Evolutionary conservation across 1,140 invertebrate species (phyloP).

Genomic region (Drosophila orosa): DNA sequence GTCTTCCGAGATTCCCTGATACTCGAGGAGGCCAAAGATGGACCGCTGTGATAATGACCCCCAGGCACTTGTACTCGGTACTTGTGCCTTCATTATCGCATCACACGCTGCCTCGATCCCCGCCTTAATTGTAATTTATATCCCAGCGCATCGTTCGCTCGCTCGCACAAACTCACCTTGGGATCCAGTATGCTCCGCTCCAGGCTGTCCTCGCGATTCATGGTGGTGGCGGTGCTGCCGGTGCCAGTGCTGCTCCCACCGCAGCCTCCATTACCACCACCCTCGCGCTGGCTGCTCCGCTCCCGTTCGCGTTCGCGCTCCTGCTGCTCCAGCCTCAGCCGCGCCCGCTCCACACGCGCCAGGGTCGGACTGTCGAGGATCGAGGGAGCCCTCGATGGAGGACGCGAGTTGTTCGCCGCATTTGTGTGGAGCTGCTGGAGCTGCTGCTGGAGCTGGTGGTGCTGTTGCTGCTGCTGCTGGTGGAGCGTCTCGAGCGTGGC

Average conservation of each 20-base stretch:
- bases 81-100: slow-evolving; percentile 45
- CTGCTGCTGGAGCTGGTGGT: slow-evolving; percentile 64
- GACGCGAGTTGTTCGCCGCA: slow-evolving; percentile 67
- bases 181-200: slow-evolving; percentile 82
- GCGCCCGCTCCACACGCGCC: slow-evolving; percentile 86
- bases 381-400: slow-evolving; percentile 84
- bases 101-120: slow-evolving; percentile 12
- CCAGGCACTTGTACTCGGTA: slow-evolving; percentile 9
- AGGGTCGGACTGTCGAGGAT: slow-evolving; percentile 86
- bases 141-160: slow-evolving; percentile 10
- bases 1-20: slow-evolving; percentile 7
- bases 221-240: slow-evolving; percentile 71
- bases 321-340: slow-evolving; percentile 84
- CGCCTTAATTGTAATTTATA: slow-evolving; percentile 71
- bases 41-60: slow-evolving; percentile 9
- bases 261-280: slow-evolving; percentile 25
- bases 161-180: slow-evolving; percentile 67
- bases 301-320: slow-evolving; percentile 68
- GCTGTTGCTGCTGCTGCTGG: slow-evolving; percentile 69
- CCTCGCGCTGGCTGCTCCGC: slow-evolving; percentile 54
- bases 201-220: slow-evolving; percentile 81
- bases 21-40: slow-evolving; percentile 7
- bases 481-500: slow-evolving; percentile 72
- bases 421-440: slow-evolving; percentile 57
- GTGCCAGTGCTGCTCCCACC: slow-evolving; percentile 62